A percentile compares a stretch with the other conserved stretches of the same genome.
Evolutionary conservation across 2,888 invertebrate species (phyloP).

Genomic region (Lottia gigantea): DNA sequence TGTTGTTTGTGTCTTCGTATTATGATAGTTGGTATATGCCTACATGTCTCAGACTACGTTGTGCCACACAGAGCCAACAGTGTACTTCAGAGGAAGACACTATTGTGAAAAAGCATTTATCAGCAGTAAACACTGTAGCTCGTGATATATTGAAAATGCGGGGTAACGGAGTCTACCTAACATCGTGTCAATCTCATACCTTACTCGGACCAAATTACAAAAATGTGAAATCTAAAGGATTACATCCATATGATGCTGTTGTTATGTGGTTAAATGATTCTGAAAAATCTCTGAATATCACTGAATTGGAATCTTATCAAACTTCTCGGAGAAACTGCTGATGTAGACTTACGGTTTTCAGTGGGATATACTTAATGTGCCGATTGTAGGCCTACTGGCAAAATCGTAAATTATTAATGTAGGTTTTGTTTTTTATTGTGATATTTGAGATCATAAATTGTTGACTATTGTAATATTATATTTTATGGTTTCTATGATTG

Average conservation of each 20-base stretch:
- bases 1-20: conserved; percentile 41
- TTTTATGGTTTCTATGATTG: too few species aligned
- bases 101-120: conserved; percentile 27
- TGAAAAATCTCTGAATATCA: conserved; percentile 8
- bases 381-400: too few species aligned
- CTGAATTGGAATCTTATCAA: conserved; percentile 12
- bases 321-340: too few species aligned
- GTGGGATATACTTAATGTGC: too few species aligned
- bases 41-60: conserved; percentile 32
- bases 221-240: conserved; percentile 19
- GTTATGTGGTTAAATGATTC: conserved; percentile 35
- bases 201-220: conserved; percentile 30
- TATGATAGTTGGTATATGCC: conserved; percentile 42
- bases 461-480: too few species aligned
- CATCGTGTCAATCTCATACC: conserved; percentile 39
- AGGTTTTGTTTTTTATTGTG: too few species aligned
- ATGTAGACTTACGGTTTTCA: too few species aligned
- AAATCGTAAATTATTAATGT: too few species aligned
- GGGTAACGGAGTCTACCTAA: conserved; percentile 41
- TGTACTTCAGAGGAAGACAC: conserved; percentile 33
- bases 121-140: conserved; percentile 23
- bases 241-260: conserved; percentile 32
- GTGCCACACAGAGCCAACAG: conserved; percentile 18
- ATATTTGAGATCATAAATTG: too few species aligned
- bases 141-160: conserved; percentile 30